Evolutionary conservation across 2,888 invertebrate species (phyloP).

Genomic region (Dicranocentrus wangi): DNA sequence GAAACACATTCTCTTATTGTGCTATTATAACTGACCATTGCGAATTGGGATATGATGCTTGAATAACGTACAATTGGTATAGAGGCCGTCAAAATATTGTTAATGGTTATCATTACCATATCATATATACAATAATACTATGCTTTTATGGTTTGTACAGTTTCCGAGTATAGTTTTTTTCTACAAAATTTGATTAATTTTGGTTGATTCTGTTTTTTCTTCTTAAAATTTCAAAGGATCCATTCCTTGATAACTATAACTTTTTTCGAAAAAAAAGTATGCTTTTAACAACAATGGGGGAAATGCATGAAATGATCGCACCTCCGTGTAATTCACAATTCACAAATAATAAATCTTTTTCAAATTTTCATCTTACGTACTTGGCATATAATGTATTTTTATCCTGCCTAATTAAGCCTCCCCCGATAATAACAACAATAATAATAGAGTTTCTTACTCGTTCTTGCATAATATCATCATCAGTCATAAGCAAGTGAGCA

Average conservation of each 20-base stretch:
- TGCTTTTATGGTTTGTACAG: neutral
- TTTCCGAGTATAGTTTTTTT: slow-evolving; percentile 26
- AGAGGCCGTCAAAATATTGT: slow-evolving; percentile 12
- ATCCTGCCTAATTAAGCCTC: neutral
- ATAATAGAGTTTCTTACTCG: neutral
- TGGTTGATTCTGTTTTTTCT: slow-evolving; percentile 21
- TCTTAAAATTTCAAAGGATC: slow-evolving; percentile 8
- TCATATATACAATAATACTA: neutral
- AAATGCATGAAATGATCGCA: neutral
- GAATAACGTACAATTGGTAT: slow-evolving; percentile 32
- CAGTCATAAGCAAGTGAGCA: slow-evolving; percentile 15
- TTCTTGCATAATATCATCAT: slow-evolving; percentile 11
- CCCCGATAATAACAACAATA: neutral
- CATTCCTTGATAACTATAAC: neutral
- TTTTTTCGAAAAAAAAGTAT: no score
- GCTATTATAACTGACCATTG: slow-evolving; percentile 38
- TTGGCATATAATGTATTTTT: no score
- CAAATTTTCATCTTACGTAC: no score
- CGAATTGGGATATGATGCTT: slow-evolving; percentile 13
- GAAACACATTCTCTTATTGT: slow-evolving; percentile 5
- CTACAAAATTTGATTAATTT: slow-evolving; percentile 26
- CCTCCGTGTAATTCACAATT: no score
- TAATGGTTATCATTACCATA: slow-evolving; percentile 8
- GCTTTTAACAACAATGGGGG: no score
- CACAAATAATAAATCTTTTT: no score